These are phyloP conservation scores for Cheirogaleus medius DNA, from an alignment of 2,113 vertebrate genomes.

Conservation along the genomic window DNA sequence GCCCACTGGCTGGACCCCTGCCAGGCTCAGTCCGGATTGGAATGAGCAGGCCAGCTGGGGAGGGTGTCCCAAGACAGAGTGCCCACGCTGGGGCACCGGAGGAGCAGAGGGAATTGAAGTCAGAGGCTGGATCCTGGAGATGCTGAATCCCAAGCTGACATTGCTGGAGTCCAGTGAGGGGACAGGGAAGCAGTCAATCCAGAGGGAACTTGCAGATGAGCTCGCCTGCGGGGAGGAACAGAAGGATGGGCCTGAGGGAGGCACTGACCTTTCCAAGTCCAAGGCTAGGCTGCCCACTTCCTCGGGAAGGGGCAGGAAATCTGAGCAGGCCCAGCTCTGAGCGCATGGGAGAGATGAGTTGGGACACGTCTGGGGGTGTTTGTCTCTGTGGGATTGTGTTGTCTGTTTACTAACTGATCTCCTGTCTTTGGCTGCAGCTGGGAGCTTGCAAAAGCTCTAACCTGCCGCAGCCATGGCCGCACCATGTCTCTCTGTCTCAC, in stretches of 20 bases:
- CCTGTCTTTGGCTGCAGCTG: slow-evolving; percentile 33
- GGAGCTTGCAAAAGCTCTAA: not conserved
- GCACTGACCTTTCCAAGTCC: not conserved
- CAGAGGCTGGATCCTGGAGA: not conserved
- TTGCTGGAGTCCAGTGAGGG: not conserved
- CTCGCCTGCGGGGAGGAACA: not conserved
- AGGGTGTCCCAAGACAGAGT: not conserved
- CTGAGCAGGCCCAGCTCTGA: not conserved
- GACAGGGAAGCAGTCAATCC: not conserved
- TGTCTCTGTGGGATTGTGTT: slow-evolving; percentile 31
- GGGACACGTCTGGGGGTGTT: not conserved
- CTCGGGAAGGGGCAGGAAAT: not conserved
- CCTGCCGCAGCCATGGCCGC: not conserved
- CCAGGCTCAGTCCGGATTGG: not conserved
- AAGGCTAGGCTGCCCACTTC: not conserved
- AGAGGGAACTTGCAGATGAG: not conserved
- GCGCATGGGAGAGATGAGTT: slow-evolving; percentile 10
- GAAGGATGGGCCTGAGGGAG: not conserved
- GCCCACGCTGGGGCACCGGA: not conserved
- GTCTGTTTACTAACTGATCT: slow-evolving; percentile 55
- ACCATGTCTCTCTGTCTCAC: not conserved
- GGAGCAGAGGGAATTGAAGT: not conserved
- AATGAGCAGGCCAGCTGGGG: not conserved
- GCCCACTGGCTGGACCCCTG: not conserved
- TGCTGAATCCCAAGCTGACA: not conserved